phyloP scores from a whole-genome alignment of 2,888 invertebrate species.

The Cecidostiba fungosa region DNA sequence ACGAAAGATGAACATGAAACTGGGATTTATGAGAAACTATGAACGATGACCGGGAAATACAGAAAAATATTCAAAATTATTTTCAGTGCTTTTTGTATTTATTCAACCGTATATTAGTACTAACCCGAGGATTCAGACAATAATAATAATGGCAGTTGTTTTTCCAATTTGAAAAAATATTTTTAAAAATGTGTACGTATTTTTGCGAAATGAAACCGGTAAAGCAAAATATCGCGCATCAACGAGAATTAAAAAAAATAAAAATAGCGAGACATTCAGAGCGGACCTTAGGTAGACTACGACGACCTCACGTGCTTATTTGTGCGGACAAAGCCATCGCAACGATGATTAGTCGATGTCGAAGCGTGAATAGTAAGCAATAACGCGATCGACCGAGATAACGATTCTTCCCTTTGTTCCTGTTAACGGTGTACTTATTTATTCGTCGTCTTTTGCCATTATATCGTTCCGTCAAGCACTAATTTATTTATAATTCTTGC shows the following conservation, averaged over 20 bases:
- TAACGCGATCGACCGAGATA: conserved; percentile 46
- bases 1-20: background rate
- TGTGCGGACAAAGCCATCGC: background rate
- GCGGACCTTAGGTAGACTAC: background rate
- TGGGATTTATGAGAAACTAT: too few species aligned
- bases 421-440: background rate
- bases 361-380: conserved; percentile 46
- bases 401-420: conserved; percentile 37
- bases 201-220: background rate
- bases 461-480: background rate
- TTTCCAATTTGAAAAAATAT: background rate
- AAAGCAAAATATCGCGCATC: background rate
- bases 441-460: conserved; percentile 1
- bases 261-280: conserved; percentile 26
- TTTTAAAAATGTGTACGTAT: background rate
- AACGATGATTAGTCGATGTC: conserved; percentile 26
- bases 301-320: background rate
- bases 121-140: too few species aligned
- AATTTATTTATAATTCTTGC: conserved; percentile 33
- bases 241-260: background rate
- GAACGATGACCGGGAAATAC: too few species aligned
- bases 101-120: too few species aligned
- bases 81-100: too few species aligned
- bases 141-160: too few species aligned
- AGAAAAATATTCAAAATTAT: too few species aligned